Evolutionary conservation across 2,888 invertebrate species (phyloP).

Genomic region (Phyto melanocephala): DNA sequence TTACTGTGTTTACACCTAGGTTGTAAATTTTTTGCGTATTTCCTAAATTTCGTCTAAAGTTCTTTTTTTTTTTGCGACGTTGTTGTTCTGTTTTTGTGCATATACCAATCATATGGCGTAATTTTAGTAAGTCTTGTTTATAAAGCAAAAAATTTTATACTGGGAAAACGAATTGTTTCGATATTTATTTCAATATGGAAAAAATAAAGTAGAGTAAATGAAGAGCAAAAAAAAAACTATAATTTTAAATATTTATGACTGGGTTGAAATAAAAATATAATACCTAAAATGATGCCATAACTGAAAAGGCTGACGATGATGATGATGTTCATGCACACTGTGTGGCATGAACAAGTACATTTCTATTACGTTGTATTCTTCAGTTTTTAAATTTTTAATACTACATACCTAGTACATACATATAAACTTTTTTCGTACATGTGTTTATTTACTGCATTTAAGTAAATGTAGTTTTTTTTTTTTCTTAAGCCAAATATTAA

Average conservation of each 20-base stretch:
- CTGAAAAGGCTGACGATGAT: not conserved
- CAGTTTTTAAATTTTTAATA: not conserved
- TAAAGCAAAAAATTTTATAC: conserved; percentile 4
- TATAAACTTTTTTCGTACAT: not conserved
- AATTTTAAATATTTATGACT: conserved; percentile 16
- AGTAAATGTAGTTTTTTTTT: not conserved
- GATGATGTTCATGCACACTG: not conserved
- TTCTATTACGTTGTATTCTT: not conserved
- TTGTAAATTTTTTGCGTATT: not conserved
- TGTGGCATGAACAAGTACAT: not conserved
- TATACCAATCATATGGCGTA: not conserved
- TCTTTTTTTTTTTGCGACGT: not conserved
- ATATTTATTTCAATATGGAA: not conserved
- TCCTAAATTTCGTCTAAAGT: not conserved
- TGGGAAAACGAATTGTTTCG: not conserved
- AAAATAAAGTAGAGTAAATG: not conserved
- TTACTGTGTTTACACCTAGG: no score
- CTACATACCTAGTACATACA: no score
- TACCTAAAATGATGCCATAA: conserved; percentile 9
- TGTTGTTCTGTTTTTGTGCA: not conserved
- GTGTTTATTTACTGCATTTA: not conserved
- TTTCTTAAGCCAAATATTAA: not conserved
- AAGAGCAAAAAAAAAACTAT: not conserved
- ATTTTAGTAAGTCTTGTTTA: conserved; percentile 18
- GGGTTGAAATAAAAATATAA: not conserved